Evolutionary conservation across 2,888 invertebrate species (phyloP).

Genomic region (Colostygia pectinataria): DNA sequence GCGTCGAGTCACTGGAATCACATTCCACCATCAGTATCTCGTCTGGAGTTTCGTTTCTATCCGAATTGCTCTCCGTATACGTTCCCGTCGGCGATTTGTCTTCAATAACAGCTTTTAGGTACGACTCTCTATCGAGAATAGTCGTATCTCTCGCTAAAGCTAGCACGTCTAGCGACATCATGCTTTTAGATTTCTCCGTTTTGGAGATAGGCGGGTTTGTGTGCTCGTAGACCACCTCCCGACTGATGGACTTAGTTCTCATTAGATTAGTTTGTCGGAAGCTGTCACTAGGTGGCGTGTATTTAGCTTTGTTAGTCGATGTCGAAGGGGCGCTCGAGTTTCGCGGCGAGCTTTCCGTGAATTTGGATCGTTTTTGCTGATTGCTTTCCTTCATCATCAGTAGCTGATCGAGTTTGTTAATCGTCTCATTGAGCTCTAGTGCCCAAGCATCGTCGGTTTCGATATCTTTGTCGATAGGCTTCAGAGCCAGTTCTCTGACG

Average conservation of each 20-base stretch:
- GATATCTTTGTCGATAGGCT: conserved; percentile 89
- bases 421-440: conserved; percentile 88
- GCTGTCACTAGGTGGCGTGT: conserved; percentile 59
- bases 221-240: conserved; percentile 65
- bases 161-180: conserved; percentile 76
- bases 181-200: conserved; percentile 72
- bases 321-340: conserved; percentile 72
- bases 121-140: conserved; percentile 71
- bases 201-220: conserved; percentile 61
- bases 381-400: conserved; percentile 86
- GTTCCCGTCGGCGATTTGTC: conserved; percentile 76
- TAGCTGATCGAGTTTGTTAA: conserved; percentile 89
- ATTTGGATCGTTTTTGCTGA: conserved; percentile 79
- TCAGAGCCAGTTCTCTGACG: conserved; percentile 87
- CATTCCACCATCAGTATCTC: conserved; percentile 78
- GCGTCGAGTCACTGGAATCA: conserved; percentile 74
- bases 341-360: conserved; percentile 63
- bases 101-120: conserved; percentile 75
- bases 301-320: conserved; percentile 56
- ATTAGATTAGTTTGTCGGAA: conserved; percentile 60
- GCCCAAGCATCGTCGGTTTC: conserved; percentile 89
- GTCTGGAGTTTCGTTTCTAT: conserved; percentile 74
- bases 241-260: conserved; percentile 65
- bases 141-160: conserved; percentile 70
- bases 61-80: conserved; percentile 75